Evolutionary conservation across 2,113 vertebrate species (phyloP).

Genomic region (Arenaria interpres): DNA sequence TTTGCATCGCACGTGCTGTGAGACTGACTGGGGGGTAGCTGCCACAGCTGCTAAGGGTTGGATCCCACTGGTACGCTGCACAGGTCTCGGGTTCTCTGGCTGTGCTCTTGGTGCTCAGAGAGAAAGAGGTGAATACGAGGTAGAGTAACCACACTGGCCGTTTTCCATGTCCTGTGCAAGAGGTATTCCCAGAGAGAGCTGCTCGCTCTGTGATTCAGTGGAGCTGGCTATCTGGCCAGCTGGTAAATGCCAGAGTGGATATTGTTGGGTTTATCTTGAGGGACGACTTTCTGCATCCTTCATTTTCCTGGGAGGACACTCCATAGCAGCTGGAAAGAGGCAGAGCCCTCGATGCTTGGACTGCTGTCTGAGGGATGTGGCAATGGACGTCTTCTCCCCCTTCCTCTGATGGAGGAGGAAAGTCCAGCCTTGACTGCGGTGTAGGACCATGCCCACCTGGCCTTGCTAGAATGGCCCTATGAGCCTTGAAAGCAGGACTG

Average conservation of each 20-base stretch:
- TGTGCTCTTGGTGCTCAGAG: neutral
- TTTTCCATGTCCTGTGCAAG: neutral
- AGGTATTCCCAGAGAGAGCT: neutral
- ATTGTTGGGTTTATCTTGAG: neutral
- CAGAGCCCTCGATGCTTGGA: neutral
- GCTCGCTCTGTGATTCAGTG: neutral
- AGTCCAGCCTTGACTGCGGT: neutral
- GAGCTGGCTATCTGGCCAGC: neutral
- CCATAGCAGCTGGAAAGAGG: neutral
- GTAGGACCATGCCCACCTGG: neutral
- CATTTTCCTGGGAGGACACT: neutral
- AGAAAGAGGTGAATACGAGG: neutral
- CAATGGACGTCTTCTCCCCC: neutral
- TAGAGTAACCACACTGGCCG: neutral
- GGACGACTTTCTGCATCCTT: neutral
- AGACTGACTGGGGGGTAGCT: neutral
- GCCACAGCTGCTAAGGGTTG: accelerated
- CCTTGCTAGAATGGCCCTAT: neutral
- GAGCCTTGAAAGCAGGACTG: neutral
- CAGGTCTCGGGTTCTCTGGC: neutral
- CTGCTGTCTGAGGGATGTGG: neutral
- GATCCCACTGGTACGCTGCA: neutral
- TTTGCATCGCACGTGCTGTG: neutral
- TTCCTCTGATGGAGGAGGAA: neutral
- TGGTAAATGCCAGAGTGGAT: neutral